A percentile compares a stretch with the other conserved stretches of the same genome.
Conservation (phyloP, 2,113 vertebrate species). For the Python bivittatus region DNA sequence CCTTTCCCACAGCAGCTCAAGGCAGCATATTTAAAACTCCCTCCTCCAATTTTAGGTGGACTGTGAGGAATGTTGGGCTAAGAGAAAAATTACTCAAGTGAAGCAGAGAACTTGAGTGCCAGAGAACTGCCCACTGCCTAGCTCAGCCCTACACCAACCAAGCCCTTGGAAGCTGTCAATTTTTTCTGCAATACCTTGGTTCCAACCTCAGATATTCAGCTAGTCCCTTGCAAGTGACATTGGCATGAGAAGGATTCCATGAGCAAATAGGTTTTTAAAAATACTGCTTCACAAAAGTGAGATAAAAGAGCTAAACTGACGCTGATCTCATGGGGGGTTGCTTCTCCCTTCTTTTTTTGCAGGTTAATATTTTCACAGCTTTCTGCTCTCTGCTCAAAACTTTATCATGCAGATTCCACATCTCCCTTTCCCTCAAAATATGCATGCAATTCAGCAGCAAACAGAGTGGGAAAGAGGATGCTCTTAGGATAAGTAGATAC, state of each 20-base stretch:
- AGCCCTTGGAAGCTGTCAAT: neutral
- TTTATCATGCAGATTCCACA: slow-evolving; percentile 49
- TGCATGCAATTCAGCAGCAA: slow-evolving; percentile 25
- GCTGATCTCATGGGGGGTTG: neutral
- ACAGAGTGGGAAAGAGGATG: slow-evolving; percentile 24
- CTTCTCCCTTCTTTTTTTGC: neutral
- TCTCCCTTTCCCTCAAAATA: slow-evolving; percentile 29
- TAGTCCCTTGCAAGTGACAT: neutral
- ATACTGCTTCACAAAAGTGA: neutral
- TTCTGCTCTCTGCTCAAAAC: slow-evolving; percentile 51
- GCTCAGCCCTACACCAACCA: neutral
- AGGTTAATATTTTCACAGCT: slow-evolving; percentile 45
- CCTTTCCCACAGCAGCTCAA: neutral
- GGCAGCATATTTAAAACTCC: neutral
- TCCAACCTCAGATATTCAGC: neutral
- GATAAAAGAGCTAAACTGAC: neutral
- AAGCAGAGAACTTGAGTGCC: neutral
- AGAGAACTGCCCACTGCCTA: neutral
- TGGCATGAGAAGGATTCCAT: neutral
- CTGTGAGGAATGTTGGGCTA: neutral
- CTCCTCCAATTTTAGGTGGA: neutral
- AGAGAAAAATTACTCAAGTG: neutral
- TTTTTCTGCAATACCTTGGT: neutral
- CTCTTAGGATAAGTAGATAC: slow-evolving; percentile 53
- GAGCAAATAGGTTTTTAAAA: neutral